phyloP scores from a whole-genome alignment of 1,140 invertebrate genomes.

The Pristionchus pacificus region DNA sequence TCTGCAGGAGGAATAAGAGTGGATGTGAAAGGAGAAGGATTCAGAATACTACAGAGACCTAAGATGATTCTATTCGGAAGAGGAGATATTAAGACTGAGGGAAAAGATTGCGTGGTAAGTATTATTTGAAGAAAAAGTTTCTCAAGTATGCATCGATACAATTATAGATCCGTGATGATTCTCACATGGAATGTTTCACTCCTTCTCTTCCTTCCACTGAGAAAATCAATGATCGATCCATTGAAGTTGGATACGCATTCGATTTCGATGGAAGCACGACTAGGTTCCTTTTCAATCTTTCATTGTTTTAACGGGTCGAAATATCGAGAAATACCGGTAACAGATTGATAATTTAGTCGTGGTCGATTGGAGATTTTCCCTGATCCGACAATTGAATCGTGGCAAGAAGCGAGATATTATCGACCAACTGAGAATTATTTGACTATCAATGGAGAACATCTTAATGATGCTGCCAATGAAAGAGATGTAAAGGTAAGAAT shows the following conservation, averaged over 20 bases:
- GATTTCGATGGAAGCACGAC: slow-evolving; percentile 45
- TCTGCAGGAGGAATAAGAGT: background rate
- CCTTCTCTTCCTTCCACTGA: slow-evolving; percentile 28
- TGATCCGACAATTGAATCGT: background rate
- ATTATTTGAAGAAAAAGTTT: no score
- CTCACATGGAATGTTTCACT: slow-evolving; percentile 32
- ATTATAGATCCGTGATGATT: slow-evolving; percentile 11
- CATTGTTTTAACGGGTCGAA: background rate
- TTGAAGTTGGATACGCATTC: slow-evolving; percentile 42
- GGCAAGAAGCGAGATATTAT: slow-evolving; percentile 14
- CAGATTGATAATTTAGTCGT: background rate
- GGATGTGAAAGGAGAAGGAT: slow-evolving; percentile 29
- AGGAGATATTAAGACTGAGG: background rate
- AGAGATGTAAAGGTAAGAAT: slow-evolving; percentile 28
- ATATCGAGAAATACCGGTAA: no score
- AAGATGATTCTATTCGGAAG: slow-evolving; percentile 22
- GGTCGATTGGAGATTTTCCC: background rate
- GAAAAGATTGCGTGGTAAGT: background rate
- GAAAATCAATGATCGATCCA: slow-evolving; percentile 34
- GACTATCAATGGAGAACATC: slow-evolving; percentile 48
- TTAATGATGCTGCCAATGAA: slow-evolving; percentile 45
- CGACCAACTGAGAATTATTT: slow-evolving; percentile 38
- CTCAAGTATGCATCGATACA: no score
- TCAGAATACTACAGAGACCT: slow-evolving; percentile 26
- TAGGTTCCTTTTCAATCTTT: slow-evolving; percentile 21